A percentile compares a stretch with the other conserved stretches of the same genome.
These are phyloP conservation scores for Scomber scombrus DNA, from an alignment of 2,113 vertebrate genomes.

Conservation along the genomic window DNA sequence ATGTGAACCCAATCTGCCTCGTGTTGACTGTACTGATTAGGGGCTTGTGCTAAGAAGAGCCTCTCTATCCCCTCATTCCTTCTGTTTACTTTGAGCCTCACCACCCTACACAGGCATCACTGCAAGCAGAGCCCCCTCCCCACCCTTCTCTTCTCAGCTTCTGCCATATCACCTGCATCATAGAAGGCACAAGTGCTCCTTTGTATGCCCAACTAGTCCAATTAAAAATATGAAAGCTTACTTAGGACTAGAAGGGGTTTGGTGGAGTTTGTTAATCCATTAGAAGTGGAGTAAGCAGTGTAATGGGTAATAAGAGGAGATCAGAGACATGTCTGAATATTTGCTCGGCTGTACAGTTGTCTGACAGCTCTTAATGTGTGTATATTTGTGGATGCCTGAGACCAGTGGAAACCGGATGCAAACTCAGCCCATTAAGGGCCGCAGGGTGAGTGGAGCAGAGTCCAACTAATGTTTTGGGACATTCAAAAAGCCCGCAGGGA, in stretches of 20 bases:
- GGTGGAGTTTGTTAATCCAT: conserved; percentile 38
- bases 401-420: conserved; percentile 37
- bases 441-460: conserved; percentile 57
- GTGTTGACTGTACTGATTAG: conserved; percentile 83
- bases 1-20: conserved; percentile 80
- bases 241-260: conserved; percentile 16
- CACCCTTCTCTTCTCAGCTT: conserved; percentile 22
- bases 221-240: conserved; percentile 50
- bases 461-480: conserved; percentile 73
- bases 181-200: conserved; percentile 19
- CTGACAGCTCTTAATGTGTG: conserved; percentile 30
- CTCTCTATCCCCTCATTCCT: conserved; percentile 77
- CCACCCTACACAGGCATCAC: conserved; percentile 38
- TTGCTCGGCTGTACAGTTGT: conserved; percentile 15
- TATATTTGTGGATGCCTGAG: conserved; percentile 28
- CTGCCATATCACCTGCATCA: conserved; percentile 52
- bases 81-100: conserved; percentile 80
- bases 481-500: conserved; percentile 67
- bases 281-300: conserved; percentile 40
- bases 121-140: conserved; percentile 34
- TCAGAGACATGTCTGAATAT: conserved; percentile 36
- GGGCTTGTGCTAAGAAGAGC: conserved; percentile 74
- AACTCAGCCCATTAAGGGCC: conserved; percentile 56
- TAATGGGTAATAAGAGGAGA: conserved; percentile 43
- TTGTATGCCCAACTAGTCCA: conserved; percentile 34